A percentile compares a stretch with the other conserved stretches of the same genome.
Conservation (phyloP, 2,113 vertebrate genomes). For the Corydoras sp. region DNA sequence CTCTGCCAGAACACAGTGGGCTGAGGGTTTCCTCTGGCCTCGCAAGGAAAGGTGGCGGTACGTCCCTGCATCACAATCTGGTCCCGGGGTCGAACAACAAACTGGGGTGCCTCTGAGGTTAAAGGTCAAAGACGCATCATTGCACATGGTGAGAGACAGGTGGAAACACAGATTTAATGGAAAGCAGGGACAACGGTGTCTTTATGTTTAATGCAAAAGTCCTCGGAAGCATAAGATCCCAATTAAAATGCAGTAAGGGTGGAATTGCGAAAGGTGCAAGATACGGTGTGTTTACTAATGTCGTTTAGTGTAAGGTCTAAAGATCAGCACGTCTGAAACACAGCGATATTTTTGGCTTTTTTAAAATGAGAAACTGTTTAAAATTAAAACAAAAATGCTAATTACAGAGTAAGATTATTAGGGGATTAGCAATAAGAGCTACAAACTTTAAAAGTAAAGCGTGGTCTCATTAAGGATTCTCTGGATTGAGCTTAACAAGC, state of each 20-base stretch:
- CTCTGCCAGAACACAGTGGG: conserved; percentile 98
- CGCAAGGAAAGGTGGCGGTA: conserved; percentile 91
- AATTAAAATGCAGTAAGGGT: conserved; percentile 19
- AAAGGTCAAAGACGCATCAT: conserved; percentile 31
- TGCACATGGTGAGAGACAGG: conserved; percentile 12
- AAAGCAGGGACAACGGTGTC: not conserved
- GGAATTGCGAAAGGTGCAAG: conserved; percentile 17
- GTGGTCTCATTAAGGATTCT: too few species aligned
- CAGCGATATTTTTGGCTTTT: not conserved
- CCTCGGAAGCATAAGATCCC: conserved; percentile 5
- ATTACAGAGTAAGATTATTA: too few species aligned
- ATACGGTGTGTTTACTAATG: conserved; percentile 28
- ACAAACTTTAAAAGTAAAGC: too few species aligned
- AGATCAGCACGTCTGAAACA: conserved; percentile 5
- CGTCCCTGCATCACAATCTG: conserved; percentile 95
- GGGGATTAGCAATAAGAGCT: too few species aligned
- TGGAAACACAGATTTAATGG: not conserved
- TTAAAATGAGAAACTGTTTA: too few species aligned
- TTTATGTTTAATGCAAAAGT: conserved; percentile 33
- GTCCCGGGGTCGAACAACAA: conserved; percentile 94
- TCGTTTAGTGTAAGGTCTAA: conserved; percentile 15
- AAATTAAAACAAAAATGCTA: too few species aligned
- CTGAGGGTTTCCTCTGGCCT: conserved; percentile 96
- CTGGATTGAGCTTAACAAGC: too few species aligned
- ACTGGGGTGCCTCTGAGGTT: conserved; percentile 88